Evolutionary conservation across 2,888 invertebrate species (phyloP).

Genomic region (Drosophila gaucha): DNA sequence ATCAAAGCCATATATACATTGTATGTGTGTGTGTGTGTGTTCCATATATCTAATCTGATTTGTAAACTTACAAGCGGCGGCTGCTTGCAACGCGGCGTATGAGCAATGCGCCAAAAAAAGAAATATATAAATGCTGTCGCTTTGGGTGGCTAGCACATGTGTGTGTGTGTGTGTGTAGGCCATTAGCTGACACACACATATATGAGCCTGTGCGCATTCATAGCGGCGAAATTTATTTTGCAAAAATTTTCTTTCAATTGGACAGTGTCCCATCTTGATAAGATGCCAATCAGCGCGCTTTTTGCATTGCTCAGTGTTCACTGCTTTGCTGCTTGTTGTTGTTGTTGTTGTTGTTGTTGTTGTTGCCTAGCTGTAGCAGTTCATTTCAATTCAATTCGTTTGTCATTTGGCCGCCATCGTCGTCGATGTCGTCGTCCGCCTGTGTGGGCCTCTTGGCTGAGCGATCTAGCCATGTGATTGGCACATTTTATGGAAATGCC

Average conservation of each 20-base stretch:
- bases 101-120: slow-evolving; percentile 54
- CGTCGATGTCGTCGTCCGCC: slow-evolving; percentile 19
- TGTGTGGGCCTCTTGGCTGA: slow-evolving; percentile 64
- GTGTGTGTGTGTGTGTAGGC: slow-evolving; percentile 26
- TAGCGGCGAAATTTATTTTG: slow-evolving; percentile 76
- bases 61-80: slow-evolving; percentile 53
- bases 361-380: slow-evolving; percentile 54
- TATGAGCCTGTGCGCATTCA: slow-evolving; percentile 37
- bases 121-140: slow-evolving; percentile 20
- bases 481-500: slow-evolving; percentile 79
- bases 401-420: slow-evolving; percentile 72
- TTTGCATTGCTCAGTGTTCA: slow-evolving; percentile 54
- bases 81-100: slow-evolving; percentile 50
- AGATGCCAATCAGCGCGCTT: slow-evolving; percentile 83
- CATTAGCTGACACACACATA: slow-evolving; percentile 10
- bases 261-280: slow-evolving; percentile 84
- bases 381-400: slow-evolving; percentile 81
- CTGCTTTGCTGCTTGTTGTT: slow-evolving; percentile 13
- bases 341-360: slow-evolving; percentile 24
- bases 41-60: slow-evolving; percentile 72
- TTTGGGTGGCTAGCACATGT: slow-evolving; percentile 59
- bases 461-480: slow-evolving; percentile 67
- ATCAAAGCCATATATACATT: slow-evolving; percentile 53
- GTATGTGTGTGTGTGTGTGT: slow-evolving; percentile 19
- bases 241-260: slow-evolving; percentile 83